A percentile compares a stretch with the other conserved stretches of the same genome.
Evolutionary conservation across 2,888 invertebrate species (phyloP).

Genomic region (Microctonus brassicae): DNA sequence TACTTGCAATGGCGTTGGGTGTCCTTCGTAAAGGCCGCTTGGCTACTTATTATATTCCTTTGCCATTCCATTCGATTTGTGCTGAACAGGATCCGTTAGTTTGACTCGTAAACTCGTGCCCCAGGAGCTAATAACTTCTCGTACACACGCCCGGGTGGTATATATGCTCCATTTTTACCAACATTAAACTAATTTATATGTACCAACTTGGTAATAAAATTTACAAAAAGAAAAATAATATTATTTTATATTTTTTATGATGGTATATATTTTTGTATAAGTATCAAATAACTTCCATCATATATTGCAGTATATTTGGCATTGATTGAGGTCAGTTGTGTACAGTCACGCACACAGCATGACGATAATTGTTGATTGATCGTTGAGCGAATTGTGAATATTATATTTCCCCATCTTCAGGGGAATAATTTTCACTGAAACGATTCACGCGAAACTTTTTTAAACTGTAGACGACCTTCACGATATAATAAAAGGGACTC

Average conservation of each 20-base stretch:
- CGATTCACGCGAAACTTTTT: constrained; percentile 15
- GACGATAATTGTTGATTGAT: constrained; percentile 32
- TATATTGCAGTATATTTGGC: background rate
- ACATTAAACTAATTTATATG: constrained; percentile 10
- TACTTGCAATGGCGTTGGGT: background rate
- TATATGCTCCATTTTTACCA: constrained; percentile 31
- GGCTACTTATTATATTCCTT: background rate
- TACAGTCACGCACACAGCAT: constrained; percentile 22
- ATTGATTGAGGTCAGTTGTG: constrained; percentile 26
- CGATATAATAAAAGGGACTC: no score
- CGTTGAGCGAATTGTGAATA: constrained; percentile 2
- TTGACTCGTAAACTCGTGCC: constrained; percentile 18
- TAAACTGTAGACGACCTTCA: constrained; percentile 20
- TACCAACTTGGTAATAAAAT: background rate
- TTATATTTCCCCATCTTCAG: background rate
- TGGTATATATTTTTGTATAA: constrained; percentile 1
- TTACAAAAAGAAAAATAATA: background rate
- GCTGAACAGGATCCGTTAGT: constrained; percentile 6
- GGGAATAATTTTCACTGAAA: constrained; percentile 21
- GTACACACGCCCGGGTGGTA: constrained; percentile 10
- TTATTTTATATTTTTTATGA: constrained; percentile 6
- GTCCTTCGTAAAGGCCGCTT: constrained; percentile 42
- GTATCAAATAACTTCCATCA: constrained; percentile 28
- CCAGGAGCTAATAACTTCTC: constrained; percentile 23
- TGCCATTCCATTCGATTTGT: background rate